A percentile compares a stretch with the other conserved stretches of the same genome.
These are phyloP conservation scores for Drosophila diplacantha DNA, from an alignment of 2,888 invertebrate species.

Conservation along the genomic window DNA sequence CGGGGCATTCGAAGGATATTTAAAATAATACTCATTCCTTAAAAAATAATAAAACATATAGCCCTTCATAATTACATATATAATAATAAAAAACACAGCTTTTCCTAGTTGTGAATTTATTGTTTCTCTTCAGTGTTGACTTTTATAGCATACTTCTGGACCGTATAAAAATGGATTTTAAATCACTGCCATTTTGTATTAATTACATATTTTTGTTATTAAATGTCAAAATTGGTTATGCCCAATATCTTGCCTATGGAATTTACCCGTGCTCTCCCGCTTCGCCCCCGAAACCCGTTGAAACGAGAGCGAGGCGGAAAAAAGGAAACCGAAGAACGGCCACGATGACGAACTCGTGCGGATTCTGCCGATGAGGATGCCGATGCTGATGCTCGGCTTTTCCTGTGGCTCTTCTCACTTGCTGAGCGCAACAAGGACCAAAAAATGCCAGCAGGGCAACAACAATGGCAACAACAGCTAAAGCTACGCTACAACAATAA, in stretches of 20 bases:
- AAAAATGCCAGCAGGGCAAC: conserved; percentile 56
- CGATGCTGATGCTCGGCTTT: conserved; percentile 29
- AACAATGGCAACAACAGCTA: conserved; percentile 34
- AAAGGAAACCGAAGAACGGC: conserved; percentile 36
- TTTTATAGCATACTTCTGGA: conserved; percentile 1
- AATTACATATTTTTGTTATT: background rate
- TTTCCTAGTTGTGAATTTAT: background rate
- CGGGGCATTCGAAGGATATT: background rate
- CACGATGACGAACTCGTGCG: conserved; percentile 36
- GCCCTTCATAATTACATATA: too few relatives aligned
- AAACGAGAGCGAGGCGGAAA: conserved; percentile 20
- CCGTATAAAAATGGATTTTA: background rate
- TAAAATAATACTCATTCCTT: background rate
- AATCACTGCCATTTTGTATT: background rate
- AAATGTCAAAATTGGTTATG: background rate
- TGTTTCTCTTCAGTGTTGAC: background rate
- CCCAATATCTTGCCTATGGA: too few relatives aligned
- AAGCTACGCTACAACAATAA: conserved; percentile 43
- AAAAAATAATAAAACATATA: background rate
- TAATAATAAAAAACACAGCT: background rate
- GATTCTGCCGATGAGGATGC: conserved; percentile 30
- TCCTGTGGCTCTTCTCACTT: conserved; percentile 46
- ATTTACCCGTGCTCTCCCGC: background rate
- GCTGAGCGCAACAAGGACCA: conserved; percentile 70
- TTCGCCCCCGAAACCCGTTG: conserved; percentile 12